Conservation (phyloP, 2,797 vertebrate genomes). For the Oryzias sinensis region DNA sequence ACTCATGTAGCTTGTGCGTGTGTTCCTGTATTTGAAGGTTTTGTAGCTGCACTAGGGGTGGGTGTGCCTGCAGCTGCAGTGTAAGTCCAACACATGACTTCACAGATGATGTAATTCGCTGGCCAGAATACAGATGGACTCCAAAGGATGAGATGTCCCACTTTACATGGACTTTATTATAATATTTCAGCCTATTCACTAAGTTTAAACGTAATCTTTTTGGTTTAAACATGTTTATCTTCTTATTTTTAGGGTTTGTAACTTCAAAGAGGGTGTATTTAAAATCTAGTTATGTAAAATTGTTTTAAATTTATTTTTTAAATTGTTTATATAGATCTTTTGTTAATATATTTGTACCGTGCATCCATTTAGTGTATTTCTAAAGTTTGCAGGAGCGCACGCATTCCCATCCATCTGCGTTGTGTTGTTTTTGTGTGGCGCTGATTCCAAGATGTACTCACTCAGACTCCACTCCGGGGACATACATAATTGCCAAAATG, state of each 20-base stretch:
- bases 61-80: constrained; percentile 28
- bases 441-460: constrained; percentile 44
- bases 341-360: no score
- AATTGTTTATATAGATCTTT: no score
- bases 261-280: no score
- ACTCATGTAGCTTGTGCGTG: background rate
- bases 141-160: constrained; percentile 20
- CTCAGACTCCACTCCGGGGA: constrained; percentile 32
- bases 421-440: constrained; percentile 15
- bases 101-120: constrained; percentile 67
- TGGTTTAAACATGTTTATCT: no score
- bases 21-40: constrained; percentile 5
- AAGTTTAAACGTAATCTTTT: no score
- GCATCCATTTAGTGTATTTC: no score
- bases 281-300: no score
- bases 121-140: constrained; percentile 49
- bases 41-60: constrained; percentile 34
- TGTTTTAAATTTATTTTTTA: no score
- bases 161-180: constrained; percentile 1
- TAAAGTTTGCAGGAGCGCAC: no score
- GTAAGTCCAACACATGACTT: constrained; percentile 60
- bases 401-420: no score
- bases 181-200: no score
- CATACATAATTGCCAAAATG: constrained; percentile 51
- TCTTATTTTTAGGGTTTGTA: no score